These are phyloP conservation scores for Sebastes dallii DNA, from an alignment of 2,797 vertebrate genomes.

Conservation along the genomic window DNA sequence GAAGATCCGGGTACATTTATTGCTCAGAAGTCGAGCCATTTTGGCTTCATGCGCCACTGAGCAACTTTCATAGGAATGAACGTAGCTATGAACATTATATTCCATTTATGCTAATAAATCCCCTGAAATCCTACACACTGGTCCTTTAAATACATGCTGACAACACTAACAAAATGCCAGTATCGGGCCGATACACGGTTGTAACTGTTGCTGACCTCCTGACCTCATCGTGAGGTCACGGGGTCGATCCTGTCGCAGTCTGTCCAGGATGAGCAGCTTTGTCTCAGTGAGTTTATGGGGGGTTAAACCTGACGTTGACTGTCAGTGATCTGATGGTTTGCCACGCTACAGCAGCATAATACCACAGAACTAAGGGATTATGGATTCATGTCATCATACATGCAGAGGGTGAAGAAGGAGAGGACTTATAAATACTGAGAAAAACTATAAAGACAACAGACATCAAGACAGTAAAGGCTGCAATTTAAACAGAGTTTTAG, in stretches of 20 bases:
- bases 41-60: too few relatives aligned
- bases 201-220: slow-evolving; percentile 15
- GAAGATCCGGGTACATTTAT: too few relatives aligned
- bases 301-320: slow-evolving; percentile 11
- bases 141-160: neutral
- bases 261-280: slow-evolving; percentile 36
- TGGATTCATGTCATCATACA: neutral
- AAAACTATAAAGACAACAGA: neutral
- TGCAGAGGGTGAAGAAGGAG: neutral
- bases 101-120: too few relatives aligned
- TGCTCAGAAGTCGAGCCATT: too few relatives aligned
- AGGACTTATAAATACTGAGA: neutral
- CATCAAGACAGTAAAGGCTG: neutral
- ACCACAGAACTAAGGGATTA: neutral
- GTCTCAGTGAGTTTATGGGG: slow-evolving; percentile 1
- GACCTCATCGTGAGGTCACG: neutral
- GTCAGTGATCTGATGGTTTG: slow-evolving; percentile 12
- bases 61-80: too few relatives aligned
- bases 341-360: neutral
- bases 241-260: neutral
- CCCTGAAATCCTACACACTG: too few relatives aligned
- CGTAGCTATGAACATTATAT: too few relatives aligned
- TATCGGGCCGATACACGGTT: neutral
- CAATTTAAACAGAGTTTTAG: too few relatives aligned
- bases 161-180: neutral